Evolutionary conservation across 2,888 invertebrate genomes (phyloP), one percentile per base, ranked within the genome.

Genomic region (Stratiomys singularior): DNA sequence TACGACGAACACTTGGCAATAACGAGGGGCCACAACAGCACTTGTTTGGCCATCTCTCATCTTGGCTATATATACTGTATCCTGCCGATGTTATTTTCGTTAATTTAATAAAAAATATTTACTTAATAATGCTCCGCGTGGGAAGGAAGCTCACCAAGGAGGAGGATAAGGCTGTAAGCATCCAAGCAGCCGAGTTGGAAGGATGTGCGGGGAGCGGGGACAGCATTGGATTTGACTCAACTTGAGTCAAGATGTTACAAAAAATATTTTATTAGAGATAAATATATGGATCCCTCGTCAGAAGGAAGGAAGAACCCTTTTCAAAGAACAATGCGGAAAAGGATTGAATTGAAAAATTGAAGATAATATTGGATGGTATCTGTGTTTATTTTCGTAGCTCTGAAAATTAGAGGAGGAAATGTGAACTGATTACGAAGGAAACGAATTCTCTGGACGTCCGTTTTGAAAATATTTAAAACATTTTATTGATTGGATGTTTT

Each of bases 71-170:
- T 37, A 37, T 37, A 9, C 23, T 69, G 69, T 27, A 47, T 7
- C 69, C 69, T 25, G 37, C 37, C 37, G 13, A 69, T 69, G 67
- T 23, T 67, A 23, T 69, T 46, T 69, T 69, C 30, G 69, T 18
- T 69, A 69, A 69, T 69, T 69, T 69, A 69, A 69, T 69, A 69
- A 69, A 69, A 69, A 69, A 69, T 69, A 30, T 69, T 69, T 69
- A 13, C 46, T 25, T 69, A 47, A 69, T 46, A 66, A 66, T 11
- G 30, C 18, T 37, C 18, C 37, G 9, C 15, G 44, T 44, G 44
- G 66, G 37, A 66, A 66, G 21, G 25, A 60, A n/a, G 60, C 25
- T 23, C 3, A 5, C 37, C 23, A 60, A 60, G 0, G 60, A 60
- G 52, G 52, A n/a, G 52, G 18, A 52, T 37, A 37, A 37, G 37